Evolutionary conservation across 2,888 invertebrate species (phyloP), one percentile per base, ranked within the genome.

Genomic region (Heteromyza rotundicornis): DNA sequence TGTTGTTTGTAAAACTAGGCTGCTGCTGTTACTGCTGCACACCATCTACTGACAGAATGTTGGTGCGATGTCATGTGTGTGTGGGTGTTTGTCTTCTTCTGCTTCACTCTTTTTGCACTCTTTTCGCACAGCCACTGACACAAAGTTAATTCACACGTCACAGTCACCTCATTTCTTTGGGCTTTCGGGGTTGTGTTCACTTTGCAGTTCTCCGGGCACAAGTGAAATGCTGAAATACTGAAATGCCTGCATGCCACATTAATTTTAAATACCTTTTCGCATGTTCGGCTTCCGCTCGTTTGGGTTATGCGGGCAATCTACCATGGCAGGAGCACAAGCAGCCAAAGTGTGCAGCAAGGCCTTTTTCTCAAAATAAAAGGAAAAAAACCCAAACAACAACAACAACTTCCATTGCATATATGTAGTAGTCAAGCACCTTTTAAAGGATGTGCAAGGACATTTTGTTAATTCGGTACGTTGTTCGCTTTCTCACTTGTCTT

Each of bases 261-360:
- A 61, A 65, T 62, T 63, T 63, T 65, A 65, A 65, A 63, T 65
- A 63, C 57, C 59, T 57, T 40, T 59, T 61, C 57, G 57, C 57
- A 62, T 60, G 62, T 58, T 60, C 27, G 5, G 27, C 27, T 27
- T n/a, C 27, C 10, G 10, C 27, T 27, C 27, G 27, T 27, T 10
- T 27, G 5, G 27, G 27, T 27, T 27, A 27, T 27, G 27, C 10
- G 27, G 27, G 7, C 27, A 27, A 27, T 27, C 27, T 27, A 27
- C 27, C 27, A 27, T 5, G 7, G 27, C 27, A 27, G 27, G 27
- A 27, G 27, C 27, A n/a, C n/a, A n/a, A n/a, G n/a, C n/a, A n/a
- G n/a, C n/a, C n/a, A n/a, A n/a, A n/a, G n/a, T n/a, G n/a, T n/a
- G n/a, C n/a, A n/a, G n/a, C n/a, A n/a, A n/a, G n/a, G n/a, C n/a